phyloP scores from a whole-genome alignment of 1,140 invertebrate species.

The Drosophila guanche region DNA sequence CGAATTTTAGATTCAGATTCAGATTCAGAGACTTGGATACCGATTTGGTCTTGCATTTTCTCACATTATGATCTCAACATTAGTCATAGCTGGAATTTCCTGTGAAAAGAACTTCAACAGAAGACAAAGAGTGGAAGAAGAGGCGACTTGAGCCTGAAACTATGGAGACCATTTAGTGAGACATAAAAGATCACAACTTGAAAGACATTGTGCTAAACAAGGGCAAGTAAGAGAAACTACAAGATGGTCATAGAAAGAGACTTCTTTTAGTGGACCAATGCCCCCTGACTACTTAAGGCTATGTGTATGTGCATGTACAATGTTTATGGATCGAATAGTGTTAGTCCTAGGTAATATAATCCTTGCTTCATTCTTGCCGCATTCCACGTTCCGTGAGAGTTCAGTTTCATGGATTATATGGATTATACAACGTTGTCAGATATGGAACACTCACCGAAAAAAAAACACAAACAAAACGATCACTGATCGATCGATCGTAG shows the following conservation, averaged over 20 bases:
- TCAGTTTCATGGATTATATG: slow-evolving; percentile 1
- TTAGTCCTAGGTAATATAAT: slow-evolving; percentile 25
- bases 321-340: neutral
- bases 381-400: neutral
- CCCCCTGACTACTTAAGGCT: too few species aligned
- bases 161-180: too few species aligned
- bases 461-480: slow-evolving; percentile 60
- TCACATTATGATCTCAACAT: slow-evolving; percentile 40
- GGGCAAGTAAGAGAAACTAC: too few species aligned
- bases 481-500: too few species aligned
- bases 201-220: too few species aligned
- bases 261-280: too few species aligned
- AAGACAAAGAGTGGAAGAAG: too few species aligned
- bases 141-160: too few species aligned
- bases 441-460: slow-evolving; percentile 63
- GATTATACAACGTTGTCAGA: slow-evolving; percentile 10
- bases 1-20: slow-evolving; percentile 32
- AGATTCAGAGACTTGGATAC: neutral
- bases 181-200: too few species aligned
- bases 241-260: too few species aligned
- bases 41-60: slow-evolving; percentile 28
- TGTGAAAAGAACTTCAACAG: neutral
- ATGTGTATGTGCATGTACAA: too few species aligned
- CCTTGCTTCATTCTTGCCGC: slow-evolving; percentile 28
- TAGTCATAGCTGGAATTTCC: slow-evolving; percentile 46